Evolutionary conservation across 2,113 vertebrate species (phyloP).

Genomic region (Hydrochoerus hydrochaeris): DNA sequence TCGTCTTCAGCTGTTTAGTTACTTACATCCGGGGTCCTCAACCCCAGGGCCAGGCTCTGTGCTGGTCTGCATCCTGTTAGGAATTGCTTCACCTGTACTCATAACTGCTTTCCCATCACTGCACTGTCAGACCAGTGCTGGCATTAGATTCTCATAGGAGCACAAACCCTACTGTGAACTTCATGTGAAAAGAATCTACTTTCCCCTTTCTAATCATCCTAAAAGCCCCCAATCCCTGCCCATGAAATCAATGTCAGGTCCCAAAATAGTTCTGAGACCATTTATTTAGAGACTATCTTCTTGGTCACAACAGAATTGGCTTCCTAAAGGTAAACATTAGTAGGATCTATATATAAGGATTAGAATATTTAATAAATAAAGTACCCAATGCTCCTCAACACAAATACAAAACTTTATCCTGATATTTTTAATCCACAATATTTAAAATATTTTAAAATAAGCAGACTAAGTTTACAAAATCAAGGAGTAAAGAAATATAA

Average conservation of each 20-base stretch:
- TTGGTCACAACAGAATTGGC: not conserved
- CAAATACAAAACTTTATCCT: not conserved
- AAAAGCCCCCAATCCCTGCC: not conserved
- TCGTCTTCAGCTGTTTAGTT: not conserved
- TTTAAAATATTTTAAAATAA: not conserved
- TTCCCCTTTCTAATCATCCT: not conserved
- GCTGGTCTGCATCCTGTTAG: not conserved
- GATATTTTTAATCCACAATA: not conserved
- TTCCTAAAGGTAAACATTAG: not conserved
- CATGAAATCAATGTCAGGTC: not conserved
- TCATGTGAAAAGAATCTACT: too few species aligned
- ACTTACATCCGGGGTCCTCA: not conserved
- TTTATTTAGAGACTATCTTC: not conserved
- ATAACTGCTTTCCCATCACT: not conserved
- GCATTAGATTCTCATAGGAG: not conserved
- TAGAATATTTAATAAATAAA: not conserved
- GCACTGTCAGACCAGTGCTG: not conserved
- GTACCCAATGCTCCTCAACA: not conserved
- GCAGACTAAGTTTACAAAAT: not conserved
- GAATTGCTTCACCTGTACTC: not conserved
- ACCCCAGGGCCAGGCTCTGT: not conserved
- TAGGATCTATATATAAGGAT: not conserved
- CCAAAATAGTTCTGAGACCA: not conserved
- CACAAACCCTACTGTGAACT: not conserved
- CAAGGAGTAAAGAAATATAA: not conserved